These are phyloP conservation scores for Perizoma affinitatum DNA, from an alignment of 2,888 invertebrate genomes.

Conservation along the genomic window DNA sequence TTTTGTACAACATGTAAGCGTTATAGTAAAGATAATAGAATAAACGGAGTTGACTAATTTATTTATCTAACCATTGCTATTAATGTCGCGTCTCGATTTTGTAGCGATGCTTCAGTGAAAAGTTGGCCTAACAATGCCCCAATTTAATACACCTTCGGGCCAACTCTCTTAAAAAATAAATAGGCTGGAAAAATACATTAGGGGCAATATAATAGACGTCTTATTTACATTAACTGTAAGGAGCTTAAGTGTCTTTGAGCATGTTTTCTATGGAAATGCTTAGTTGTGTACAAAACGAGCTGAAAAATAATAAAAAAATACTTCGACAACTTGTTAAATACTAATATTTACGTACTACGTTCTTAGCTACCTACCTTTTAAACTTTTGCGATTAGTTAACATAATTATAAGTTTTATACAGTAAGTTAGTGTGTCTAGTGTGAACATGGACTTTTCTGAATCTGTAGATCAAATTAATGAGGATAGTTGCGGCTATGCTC, in stretches of 20 bases:
- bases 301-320: neutral
- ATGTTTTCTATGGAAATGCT: slow-evolving; percentile 12
- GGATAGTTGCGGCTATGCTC: too few species aligned
- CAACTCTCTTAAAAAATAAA: slow-evolving; percentile 23
- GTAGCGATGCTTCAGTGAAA: slow-evolving; percentile 1
- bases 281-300: neutral
- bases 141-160: slow-evolving; percentile 14
- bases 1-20: too few species aligned
- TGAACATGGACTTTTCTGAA: too few species aligned
- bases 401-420: too few species aligned
- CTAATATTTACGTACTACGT: neutral
- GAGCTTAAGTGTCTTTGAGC: slow-evolving; percentile 18
- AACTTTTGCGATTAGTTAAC: too few species aligned
- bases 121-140: slow-evolving; percentile 2
- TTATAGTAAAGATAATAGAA: too few species aligned
- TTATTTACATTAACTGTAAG: slow-evolving; percentile 26
- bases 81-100: too few species aligned
- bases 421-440: too few species aligned
- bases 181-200: slow-evolving; percentile 21
- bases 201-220: slow-evolving; percentile 9
- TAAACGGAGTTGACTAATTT: too few species aligned
- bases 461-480: too few species aligned
- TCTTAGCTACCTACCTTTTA: too few species aligned
- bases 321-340: neutral
- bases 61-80: too few species aligned